phyloP scores from a whole-genome alignment of 2,113 vertebrate species.

The Tiliqua scincoides region DNA sequence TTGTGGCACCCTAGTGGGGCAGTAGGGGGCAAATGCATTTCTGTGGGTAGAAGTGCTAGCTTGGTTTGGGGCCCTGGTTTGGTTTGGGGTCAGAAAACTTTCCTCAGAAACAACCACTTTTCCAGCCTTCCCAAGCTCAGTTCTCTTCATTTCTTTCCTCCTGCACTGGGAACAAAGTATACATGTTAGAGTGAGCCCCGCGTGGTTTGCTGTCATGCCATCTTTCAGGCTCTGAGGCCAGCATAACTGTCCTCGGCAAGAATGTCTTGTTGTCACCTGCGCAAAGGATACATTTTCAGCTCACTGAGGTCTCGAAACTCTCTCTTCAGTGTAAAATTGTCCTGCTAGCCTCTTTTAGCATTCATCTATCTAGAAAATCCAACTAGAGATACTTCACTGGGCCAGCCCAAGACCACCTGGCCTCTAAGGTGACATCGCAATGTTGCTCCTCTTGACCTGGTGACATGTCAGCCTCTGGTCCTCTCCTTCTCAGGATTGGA shows the following conservation, averaged over 20 bases:
- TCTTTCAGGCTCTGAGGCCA: neutral
- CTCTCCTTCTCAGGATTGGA: too few species aligned
- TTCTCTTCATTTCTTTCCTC: neutral
- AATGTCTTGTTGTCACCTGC: neutral
- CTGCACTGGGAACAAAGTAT: neutral
- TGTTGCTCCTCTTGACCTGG: too few species aligned
- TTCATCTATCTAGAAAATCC: conserved; percentile 6
- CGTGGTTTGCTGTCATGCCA: neutral
- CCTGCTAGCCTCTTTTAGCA: neutral
- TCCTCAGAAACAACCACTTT: neutral
- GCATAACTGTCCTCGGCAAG: rapidly evolving
- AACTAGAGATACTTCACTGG: neutral
- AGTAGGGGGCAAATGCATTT: too few species aligned
- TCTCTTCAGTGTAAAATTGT: neutral
- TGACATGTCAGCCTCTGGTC: too few species aligned
- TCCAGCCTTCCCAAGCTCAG: too few species aligned
- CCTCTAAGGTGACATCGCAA: too few species aligned
- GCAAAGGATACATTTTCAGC: neutral
- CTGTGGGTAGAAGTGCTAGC: too few species aligned
- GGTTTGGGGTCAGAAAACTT: neutral
- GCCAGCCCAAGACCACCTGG: neutral
- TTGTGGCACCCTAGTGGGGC: too few species aligned
- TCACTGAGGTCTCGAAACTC: too few species aligned
- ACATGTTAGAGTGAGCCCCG: neutral
- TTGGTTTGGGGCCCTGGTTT: too few species aligned